Evolutionary conservation across 2,888 invertebrate species (phyloP).

Genomic region (Atherix ibis): DNA sequence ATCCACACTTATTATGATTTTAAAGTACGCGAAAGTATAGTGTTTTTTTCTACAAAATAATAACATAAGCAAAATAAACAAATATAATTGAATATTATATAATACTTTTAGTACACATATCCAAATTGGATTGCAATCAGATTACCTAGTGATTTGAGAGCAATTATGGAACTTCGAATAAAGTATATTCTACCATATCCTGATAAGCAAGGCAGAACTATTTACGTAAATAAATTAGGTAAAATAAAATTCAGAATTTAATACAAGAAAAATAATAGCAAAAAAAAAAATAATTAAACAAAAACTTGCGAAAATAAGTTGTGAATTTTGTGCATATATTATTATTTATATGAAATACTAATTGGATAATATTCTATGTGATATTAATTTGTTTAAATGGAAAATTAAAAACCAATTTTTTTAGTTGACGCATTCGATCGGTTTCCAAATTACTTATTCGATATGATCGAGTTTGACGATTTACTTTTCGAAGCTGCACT

Average conservation of each 20-base stretch:
- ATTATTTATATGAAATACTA: too few species aligned
- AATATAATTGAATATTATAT: slow-evolving; percentile 7
- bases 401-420: not conserved
- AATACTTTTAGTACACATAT: slow-evolving; percentile 22
- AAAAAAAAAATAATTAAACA: too few species aligned
- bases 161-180: slow-evolving; percentile 19
- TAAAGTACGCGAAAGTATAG: slow-evolving; percentile 1
- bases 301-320: too few species aligned
- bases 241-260: slow-evolving; percentile 2
- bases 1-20: slow-evolving; percentile 8
- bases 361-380: too few species aligned
- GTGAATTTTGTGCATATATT: too few species aligned
- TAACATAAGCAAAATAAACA: not conserved
- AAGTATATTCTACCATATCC: slow-evolving; percentile 24
- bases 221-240: slow-evolving; percentile 20
- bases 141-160: slow-evolving; percentile 20
- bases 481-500: slow-evolving; percentile 25
- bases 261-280: too few species aligned
- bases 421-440: slow-evolving; percentile 23
- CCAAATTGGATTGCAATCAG: slow-evolving; percentile 24
- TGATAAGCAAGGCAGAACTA: slow-evolving; percentile 23
- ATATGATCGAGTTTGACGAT: slow-evolving; percentile 27
- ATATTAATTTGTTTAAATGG: too few species aligned
- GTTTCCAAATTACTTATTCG: slow-evolving; percentile 22
- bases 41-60: not conserved